Conservation (phyloP, 2,797 vertebrate genomes). For the Sebastes oblongus region DNA sequence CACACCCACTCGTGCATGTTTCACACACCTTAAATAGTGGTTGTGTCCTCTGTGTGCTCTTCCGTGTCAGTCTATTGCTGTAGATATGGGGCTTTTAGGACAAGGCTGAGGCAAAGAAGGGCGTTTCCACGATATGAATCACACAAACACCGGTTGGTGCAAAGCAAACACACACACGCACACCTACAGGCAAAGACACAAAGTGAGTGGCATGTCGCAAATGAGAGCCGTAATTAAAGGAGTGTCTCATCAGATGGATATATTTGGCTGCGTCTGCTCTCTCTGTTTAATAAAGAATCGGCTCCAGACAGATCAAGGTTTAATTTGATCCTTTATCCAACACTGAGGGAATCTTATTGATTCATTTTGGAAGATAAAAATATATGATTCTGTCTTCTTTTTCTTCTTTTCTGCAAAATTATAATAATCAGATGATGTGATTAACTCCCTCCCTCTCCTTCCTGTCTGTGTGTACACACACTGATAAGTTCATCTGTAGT, state of each 20-base stretch:
- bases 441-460: constrained; percentile 10
- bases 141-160: not conserved
- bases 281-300: constrained; percentile 51
- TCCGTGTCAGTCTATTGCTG: not conserved
- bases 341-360: constrained; percentile 20
- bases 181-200: constrained; percentile 9
- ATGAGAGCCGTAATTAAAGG: constrained; percentile 43
- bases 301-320: constrained; percentile 42
- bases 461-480: constrained; percentile 15
- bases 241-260: constrained; percentile 39
- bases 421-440: constrained; percentile 33
- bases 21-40: not conserved
- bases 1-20: not conserved
- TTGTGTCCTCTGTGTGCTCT: not conserved
- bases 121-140: not conserved
- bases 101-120: not conserved
- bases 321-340: constrained; percentile 47
- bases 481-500: constrained; percentile 35
- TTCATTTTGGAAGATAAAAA: constrained; percentile 39
- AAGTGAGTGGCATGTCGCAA: constrained; percentile 33
- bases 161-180: constrained; percentile 1
- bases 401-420: not conserved
- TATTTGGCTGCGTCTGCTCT: constrained; percentile 32
- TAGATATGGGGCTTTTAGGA: not conserved
- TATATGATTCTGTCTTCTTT: constrained; percentile 7